Base-by-base conservation (phyloP, 1,140 invertebrate genomes). In the Lasioglossum baleicum region DNA sequence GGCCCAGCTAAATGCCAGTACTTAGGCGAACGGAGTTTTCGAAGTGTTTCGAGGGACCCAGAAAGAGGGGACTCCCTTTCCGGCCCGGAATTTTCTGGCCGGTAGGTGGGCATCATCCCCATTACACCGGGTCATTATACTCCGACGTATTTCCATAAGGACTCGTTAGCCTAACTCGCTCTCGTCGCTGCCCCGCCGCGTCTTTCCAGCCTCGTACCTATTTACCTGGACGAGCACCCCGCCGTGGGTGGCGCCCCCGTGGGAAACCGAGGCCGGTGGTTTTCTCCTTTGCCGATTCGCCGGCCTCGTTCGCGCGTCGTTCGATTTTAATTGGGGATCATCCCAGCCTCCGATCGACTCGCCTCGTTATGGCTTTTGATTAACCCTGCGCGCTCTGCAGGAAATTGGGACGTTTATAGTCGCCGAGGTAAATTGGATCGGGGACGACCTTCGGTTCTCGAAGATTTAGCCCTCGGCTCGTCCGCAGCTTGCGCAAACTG, bases 81-180 rank as follows among this genome's bases (percentile, higher is more conserved):
- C 60, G 20, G 56, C 56, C 26, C 73, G 82, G 82, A 81, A 84
- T 84, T 83, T 83, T 76, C 73, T 70, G 66, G 68, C 56, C 67
- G 75, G 87, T 88, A 90, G 89, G 86, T 88, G 80, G 83, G 83
- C 85, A 83, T 83, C 85, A 90, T 88, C 87, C 90, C 85, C 82
- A 90, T 88, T 91, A 91, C 88, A 42, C 83, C 80, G 85, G 79
- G 84, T 90, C 89, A 91, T 91, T 91, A 91, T 88, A 85, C 88
- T 85, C 84, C 80, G 90, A 81, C 84, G 84, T 90, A 91, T 90
- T 91, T 91, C 85, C 90, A 91, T 91, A 91, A 91, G 87, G 89
- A 90, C 84, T 88, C 84, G 87, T 90, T 88, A 88, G 75, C 82
- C n/a, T n/a, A n/a, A 58, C 56, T 81, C 82, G 85, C 67, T 77